Base-by-base conservation (phyloP, 2,888 invertebrate genomes). In the Lottia gigantea region DNA sequence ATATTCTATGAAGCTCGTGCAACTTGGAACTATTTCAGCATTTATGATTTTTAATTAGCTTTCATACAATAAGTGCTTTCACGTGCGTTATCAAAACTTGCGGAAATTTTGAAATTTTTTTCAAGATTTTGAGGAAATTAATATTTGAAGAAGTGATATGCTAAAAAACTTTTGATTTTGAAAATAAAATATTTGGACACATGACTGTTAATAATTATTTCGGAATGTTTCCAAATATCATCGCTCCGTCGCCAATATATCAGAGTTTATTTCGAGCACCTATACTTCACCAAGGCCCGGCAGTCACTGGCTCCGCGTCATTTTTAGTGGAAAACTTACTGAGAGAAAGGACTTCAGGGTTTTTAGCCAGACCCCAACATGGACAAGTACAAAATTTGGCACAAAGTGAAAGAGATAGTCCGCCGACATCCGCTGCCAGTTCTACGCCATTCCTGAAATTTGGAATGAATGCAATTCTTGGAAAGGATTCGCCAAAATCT, bases 241-340 rank as follows among this genome's bases (percentile, higher is more conserved):
- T 86, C 64, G 76, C 83, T n/a, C 85, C 85, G 7, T 82, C 84
- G 8, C 83, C 84, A n/a, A 72, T 86, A 11, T 86, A 86, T 69
- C 86, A 85, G 71, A 84, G 78, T 65, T 80, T 85, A 70, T 82
- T 86, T 67, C 76, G 85, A 49, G 78, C 83, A 7, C 77, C 80
- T 19, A 79, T 78, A 6, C 66, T 80, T 7, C 79, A 73, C 11
- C 79, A 75, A 1, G 76, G 69, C 15, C 62, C 67, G 11, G 67
- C 72, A 8, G 71, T 78, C 46, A 75, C 78, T 15, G 76, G 80
- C 25, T 80, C 83, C 49, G 75, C 82, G 45, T 84, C 85, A 16
- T 86, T 85, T 73, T 76, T 86, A 12, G 83, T 86, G 72, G 86
- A 86, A 72, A 86, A 85, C 71, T 71, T 86, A 25, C 79, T 86